These are phyloP conservation scores for Linnaemya vulpina DNA, from an alignment of 2,888 invertebrate species.

Conservation along the genomic window DNA sequence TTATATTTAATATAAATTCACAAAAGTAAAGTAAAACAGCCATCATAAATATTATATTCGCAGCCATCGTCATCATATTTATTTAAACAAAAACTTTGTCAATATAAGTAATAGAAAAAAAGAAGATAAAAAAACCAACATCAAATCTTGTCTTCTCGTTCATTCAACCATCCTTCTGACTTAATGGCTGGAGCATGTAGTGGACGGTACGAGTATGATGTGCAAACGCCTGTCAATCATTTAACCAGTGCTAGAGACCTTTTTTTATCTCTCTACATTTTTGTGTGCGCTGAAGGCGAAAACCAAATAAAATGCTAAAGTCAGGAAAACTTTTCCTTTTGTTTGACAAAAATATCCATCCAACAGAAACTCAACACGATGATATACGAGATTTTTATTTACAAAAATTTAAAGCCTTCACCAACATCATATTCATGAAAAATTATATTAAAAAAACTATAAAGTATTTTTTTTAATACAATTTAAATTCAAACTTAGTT, in stretches of 20 bases:
- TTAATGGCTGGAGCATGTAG: not conserved
- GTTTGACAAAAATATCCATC: not conserved
- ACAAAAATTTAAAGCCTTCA: not conserved
- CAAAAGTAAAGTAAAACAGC: constrained; percentile 13
- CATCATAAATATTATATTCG: constrained; percentile 6
- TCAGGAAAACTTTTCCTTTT: constrained; percentile 10
- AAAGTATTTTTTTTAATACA: too few species aligned
- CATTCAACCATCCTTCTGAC: not conserved
- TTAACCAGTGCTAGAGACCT: not conserved
- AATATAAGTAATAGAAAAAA: too few species aligned
- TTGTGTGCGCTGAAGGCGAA: constrained; percentile 21
- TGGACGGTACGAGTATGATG: constrained; percentile 23
- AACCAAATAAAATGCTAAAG: constrained; percentile 15
- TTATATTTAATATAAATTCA: not conserved
- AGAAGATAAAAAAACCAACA: not conserved
- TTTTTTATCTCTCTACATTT: not conserved
- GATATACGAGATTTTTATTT: not conserved
- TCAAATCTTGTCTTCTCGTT: not conserved
- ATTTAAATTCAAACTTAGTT: too few species aligned
- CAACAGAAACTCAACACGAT: not conserved
- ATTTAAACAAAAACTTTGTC: constrained; percentile 30
- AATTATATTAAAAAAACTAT: too few species aligned
- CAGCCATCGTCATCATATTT: constrained; percentile 12
- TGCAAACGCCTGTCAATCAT: constrained; percentile 58
- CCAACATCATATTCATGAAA: not conserved